Conservation (phyloP, 2,888 invertebrate species). For the Chesias legatella region DNA sequence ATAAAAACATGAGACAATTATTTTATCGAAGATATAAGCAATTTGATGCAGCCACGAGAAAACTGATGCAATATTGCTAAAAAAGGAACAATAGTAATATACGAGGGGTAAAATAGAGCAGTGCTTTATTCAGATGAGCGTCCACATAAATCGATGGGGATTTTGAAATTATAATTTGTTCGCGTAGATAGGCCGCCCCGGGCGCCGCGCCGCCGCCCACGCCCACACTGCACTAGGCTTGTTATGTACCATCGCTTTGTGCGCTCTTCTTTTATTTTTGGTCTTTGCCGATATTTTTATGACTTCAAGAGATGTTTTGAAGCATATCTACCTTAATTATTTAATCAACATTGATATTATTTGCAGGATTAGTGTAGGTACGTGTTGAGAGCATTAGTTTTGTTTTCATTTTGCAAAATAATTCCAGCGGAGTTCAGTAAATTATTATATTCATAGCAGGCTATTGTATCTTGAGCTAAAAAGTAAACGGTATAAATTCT, state of each 20-base stretch:
- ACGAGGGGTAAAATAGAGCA: slow-evolving; percentile 61
- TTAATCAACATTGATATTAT: slow-evolving; percentile 15
- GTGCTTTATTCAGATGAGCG: slow-evolving; percentile 70
- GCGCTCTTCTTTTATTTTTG: slow-evolving; percentile 18
- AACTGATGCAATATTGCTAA: slow-evolving; percentile 21
- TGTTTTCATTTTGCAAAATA: not conserved
- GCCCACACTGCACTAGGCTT: slow-evolving; percentile 20
- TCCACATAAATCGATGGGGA: slow-evolving; percentile 76
- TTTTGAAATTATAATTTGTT: slow-evolving; percentile 79
- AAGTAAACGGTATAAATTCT: too few relatives aligned
- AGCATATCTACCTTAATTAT: slow-evolving; percentile 18
- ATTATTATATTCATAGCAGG: not conserved
- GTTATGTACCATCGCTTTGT: slow-evolving; percentile 21
- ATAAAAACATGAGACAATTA: too few relatives aligned
- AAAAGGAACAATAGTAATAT: slow-evolving; percentile 51
- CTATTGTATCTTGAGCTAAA: too few relatives aligned
- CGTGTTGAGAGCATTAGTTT: not conserved
- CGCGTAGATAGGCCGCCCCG: slow-evolving; percentile 69
- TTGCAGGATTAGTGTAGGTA: slow-evolving; percentile 6
- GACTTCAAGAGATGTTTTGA: slow-evolving; percentile 16
- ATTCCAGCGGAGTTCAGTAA: not conserved
- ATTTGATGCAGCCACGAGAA: slow-evolving; percentile 9
- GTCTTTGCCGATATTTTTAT: slow-evolving; percentile 24
- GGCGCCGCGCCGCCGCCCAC: slow-evolving; percentile 62
- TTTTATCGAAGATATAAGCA: not conserved